phyloP scores from a whole-genome alignment of 2,797 vertebrate species.

The Pogonophryne albipinna region DNA sequence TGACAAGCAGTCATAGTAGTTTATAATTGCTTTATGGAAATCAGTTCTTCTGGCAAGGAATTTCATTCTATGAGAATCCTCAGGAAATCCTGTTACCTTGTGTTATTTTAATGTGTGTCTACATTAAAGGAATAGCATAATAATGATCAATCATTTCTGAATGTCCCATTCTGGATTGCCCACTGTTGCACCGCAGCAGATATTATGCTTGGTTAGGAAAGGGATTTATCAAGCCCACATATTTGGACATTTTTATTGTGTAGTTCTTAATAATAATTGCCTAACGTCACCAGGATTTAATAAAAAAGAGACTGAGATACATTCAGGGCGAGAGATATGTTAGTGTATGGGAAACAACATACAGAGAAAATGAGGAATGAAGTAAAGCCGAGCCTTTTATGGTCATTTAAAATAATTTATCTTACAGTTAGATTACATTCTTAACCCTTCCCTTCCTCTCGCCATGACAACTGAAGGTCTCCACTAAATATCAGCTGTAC shows the following conservation, averaged over 20 bases:
- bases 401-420: constrained; percentile 8
- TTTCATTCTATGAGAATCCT: constrained; percentile 19
- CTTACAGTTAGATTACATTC: constrained; percentile 14
- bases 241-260: constrained; percentile 12
- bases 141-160: constrained; percentile 8
- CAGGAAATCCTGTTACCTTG: constrained; percentile 14
- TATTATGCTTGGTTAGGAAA: constrained; percentile 7
- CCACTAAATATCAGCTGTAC: constrained; percentile 30
- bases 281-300: not conserved
- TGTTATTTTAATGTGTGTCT: not conserved
- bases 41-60: constrained; percentile 16
- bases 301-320: not conserved
- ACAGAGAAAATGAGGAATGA: not conserved
- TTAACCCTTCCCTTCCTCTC: constrained; percentile 13
- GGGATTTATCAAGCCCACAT: constrained; percentile 1
- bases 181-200: constrained; percentile 4
- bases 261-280: not conserved
- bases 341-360: not conserved
- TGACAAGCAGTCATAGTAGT: constrained; percentile 4
- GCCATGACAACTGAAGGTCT: constrained; percentile 31
- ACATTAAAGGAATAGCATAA: not conserved
- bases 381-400: not conserved
- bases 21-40: constrained; percentile 33
- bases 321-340: not conserved
- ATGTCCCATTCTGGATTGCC: too few species aligned